Evolutionary conservation across 2,797 vertebrate species (phyloP), one percentile per base, ranked within the genome.

Genomic region (Cossypha heuglini): DNA sequence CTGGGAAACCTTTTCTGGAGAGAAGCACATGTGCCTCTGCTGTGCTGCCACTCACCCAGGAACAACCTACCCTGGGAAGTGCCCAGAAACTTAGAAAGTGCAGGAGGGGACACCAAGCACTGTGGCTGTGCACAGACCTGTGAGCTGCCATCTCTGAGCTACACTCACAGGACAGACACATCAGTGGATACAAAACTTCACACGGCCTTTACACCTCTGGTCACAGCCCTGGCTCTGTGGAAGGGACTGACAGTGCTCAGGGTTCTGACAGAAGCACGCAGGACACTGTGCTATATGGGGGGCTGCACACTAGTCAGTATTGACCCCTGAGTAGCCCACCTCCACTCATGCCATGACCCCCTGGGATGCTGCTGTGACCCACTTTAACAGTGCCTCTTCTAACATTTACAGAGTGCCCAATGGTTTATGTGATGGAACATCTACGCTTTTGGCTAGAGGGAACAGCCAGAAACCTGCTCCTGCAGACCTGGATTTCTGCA

Each of bases 101-200:
- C 52, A 35, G 49, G n/a, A 89, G 49, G 28, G 24, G 74, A 51
- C 78, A 52, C 15, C 10, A 10, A 3, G 16, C 67, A 10, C 2
- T 25, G 45, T 13, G 0, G 2, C 52, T 42, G 35, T 0, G 0
- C 52, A 13, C 26, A 15, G 46, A 82, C 35, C 55, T 4, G 15
- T 18, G 17, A 48, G 57, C 69, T 78, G 80, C 69, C 2, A 2
- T 20, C 64, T 51, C 68, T 1, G 4, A 75, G 37, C 72, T 37
- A 21, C 33, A 4, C 59, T 88, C 49, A 35, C 0, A 0, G 1
- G 12, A 49, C 52, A 86, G 11, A 40, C 49, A 74, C 38, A 46
- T 5, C 3, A 17, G 24, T 11, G 29, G 33, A 29, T 46, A 28
- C 64, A 75, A 84, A 88, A 29, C 75, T 74, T 85, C 57, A 38